Conservation (phyloP, 2,797 vertebrate genomes). For the Spheniscus humboldti region DNA sequence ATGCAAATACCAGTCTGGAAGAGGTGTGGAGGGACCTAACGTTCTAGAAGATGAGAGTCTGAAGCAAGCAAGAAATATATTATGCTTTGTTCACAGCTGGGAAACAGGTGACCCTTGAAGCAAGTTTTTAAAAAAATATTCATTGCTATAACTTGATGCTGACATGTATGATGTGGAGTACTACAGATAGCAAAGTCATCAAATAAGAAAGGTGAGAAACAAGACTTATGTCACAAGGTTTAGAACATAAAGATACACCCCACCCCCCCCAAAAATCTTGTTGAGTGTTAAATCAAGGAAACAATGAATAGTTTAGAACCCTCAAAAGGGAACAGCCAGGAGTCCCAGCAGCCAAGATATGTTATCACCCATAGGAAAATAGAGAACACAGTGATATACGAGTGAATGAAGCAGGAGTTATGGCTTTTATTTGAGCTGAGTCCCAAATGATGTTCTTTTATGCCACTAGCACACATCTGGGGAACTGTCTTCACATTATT, state of each 20-base stretch:
- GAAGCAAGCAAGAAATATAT: neutral
- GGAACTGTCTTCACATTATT: neutral
- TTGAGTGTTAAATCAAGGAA: neutral
- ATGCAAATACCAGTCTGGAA: neutral
- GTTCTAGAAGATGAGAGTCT: neutral
- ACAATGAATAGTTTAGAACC: neutral
- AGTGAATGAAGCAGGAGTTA: neutral
- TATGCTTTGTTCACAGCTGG: neutral
- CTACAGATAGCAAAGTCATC: neutral
- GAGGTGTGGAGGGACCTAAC: neutral
- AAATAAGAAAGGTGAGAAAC: neutral
- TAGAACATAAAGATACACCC: neutral
- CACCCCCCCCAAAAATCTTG: fast-evolving
- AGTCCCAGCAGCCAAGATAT: neutral
- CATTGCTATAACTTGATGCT: neutral
- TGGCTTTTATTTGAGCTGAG: neutral
- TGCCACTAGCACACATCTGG: neutral
- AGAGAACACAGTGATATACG: neutral
- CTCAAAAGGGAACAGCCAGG: neutral
- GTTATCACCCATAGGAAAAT: neutral
- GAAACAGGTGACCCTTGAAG: neutral
- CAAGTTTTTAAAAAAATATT: neutral
- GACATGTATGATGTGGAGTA: neutral
- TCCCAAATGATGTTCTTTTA: neutral
- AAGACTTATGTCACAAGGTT: neutral